A percentile compares a stretch with the other conserved stretches of the same genome.
Evolutionary conservation across 2,113 vertebrate genomes (phyloP).

Genomic region (Tetrax tetrax): DNA sequence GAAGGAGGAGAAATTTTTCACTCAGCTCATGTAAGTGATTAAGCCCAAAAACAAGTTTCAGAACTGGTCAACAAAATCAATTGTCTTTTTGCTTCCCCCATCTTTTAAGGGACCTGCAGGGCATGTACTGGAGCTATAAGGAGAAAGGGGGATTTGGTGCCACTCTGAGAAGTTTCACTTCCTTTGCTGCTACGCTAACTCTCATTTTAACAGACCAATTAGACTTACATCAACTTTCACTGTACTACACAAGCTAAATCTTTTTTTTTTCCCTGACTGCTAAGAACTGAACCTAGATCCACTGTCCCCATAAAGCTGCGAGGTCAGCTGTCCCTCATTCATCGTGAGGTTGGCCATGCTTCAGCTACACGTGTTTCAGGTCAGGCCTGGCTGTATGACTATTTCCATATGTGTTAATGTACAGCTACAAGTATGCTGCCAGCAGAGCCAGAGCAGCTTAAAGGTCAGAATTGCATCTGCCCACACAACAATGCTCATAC

Average conservation of each 20-base stretch:
- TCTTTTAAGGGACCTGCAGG: neutral
- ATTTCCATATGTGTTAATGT: neutral
- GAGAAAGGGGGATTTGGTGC: neutral
- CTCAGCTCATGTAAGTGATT: neutral
- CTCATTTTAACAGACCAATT: neutral
- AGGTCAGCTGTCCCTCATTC: neutral
- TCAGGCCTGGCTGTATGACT: neutral
- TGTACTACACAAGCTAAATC: accelerated
- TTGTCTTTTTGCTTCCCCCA: neutral
- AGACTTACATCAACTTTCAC: neutral
- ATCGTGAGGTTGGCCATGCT: neutral
- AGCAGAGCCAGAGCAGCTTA: neutral
- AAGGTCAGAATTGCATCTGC: neutral
- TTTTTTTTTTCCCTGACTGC: neutral
- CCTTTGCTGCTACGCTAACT: neutral
- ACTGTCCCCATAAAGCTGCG: neutral
- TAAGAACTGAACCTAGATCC: neutral
- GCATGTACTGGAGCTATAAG: neutral
- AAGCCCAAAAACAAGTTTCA: neutral
- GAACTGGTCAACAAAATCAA: neutral
- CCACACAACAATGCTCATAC: neutral
- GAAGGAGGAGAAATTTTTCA: neutral
- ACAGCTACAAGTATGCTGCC: neutral
- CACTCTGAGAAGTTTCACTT: neutral
- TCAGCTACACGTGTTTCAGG: neutral